Conservation (phyloP, 2,888 invertebrate genomes). For the Plebejus argus region DNA sequence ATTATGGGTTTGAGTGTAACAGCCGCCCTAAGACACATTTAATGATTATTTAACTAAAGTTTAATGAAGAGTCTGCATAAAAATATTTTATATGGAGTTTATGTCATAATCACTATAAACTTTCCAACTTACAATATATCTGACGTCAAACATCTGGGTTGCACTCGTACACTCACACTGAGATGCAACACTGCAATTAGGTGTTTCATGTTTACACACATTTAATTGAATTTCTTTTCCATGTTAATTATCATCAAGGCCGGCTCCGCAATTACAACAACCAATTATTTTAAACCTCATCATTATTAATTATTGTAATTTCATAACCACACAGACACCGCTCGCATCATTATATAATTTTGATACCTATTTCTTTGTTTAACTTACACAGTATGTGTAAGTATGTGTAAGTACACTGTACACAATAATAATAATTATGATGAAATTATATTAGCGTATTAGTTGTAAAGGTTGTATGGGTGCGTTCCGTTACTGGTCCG, state of each 20-base stretch:
- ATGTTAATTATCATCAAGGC: constrained; percentile 22
- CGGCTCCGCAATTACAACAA: constrained; percentile 9
- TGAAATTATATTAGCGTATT: neutral
- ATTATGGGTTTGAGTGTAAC: no score
- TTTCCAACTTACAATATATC: no score
- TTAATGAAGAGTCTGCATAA: no score
- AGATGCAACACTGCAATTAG: neutral
- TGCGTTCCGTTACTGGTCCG: no score
- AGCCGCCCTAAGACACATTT: no score
- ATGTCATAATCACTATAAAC: no score
- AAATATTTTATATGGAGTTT: no score
- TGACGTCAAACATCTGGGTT: neutral
- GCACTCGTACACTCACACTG: neutral
- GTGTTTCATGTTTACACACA: constrained; percentile 27
- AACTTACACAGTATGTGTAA: neutral
- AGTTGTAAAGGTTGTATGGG: no score
- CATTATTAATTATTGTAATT: constrained; percentile 19
- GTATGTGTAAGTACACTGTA: no score
- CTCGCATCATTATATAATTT: constrained; percentile 11
- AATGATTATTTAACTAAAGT: no score
- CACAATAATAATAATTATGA: neutral
- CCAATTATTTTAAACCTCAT: constrained; percentile 23
- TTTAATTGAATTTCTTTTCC: constrained; percentile 19
- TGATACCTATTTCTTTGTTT: neutral
- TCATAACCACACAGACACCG: constrained; percentile 7